Conservation (phyloP, 2,888 invertebrate genomes). For the Cabera pusaria region DNA sequence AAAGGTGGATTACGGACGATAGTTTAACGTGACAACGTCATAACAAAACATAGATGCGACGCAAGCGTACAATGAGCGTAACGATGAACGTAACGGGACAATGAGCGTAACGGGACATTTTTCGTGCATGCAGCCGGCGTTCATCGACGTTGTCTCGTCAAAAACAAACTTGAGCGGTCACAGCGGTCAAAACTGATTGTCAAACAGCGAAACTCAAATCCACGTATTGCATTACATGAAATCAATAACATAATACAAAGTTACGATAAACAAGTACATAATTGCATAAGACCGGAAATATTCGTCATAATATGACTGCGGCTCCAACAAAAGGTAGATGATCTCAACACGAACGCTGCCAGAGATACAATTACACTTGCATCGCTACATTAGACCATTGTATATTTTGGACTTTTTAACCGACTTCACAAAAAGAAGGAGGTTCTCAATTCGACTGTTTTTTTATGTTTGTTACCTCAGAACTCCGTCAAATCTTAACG, state of each 20-base stretch:
- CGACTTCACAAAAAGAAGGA: too few species aligned
- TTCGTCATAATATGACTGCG: slow-evolving; percentile 42
- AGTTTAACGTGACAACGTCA: too few species aligned
- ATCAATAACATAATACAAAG: slow-evolving; percentile 18
- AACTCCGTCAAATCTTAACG: too few species aligned
- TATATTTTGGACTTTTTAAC: slow-evolving; percentile 62
- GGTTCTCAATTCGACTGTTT: too few species aligned
- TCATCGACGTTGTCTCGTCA: too few species aligned
- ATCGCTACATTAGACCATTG: slow-evolving; percentile 47
- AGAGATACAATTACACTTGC: slow-evolving; percentile 45
- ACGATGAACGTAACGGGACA: too few species aligned
- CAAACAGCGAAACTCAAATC: slow-evolving; percentile 15
- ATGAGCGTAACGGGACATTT: too few species aligned
- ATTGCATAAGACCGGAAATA: slow-evolving; percentile 49
- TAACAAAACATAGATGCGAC: too few species aligned
- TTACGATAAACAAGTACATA: slow-evolving; percentile 35
- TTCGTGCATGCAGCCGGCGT: too few species aligned
- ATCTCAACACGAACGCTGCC: slow-evolving; percentile 51
- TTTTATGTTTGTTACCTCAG: too few species aligned
- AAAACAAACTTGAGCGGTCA: slow-evolving; percentile 1
- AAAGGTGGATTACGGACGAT: too few species aligned
- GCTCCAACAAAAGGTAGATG: slow-evolving; percentile 62
- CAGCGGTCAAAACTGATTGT: slow-evolving; percentile 19
- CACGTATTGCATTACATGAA: slow-evolving; percentile 23
- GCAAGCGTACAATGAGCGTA: too few species aligned